phyloP scores from a whole-genome alignment of 2,113 vertebrate genomes.

The Alces alces region DNA sequence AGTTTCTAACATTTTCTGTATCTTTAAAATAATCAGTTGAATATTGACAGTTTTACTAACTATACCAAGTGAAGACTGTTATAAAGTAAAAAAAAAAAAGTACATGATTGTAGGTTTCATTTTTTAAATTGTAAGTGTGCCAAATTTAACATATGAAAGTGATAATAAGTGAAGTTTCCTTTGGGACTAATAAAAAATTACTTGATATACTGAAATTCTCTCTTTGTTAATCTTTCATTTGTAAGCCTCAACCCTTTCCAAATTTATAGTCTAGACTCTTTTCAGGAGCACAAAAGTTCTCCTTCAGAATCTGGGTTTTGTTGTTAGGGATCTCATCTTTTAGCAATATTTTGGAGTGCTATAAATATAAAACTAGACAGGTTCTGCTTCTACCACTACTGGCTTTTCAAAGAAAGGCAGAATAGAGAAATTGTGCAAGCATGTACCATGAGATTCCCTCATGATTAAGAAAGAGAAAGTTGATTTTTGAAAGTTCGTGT shows the following conservation, averaged over 20 bases:
- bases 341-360: background rate
- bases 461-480: background rate
- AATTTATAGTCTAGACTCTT: background rate
- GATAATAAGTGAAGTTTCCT: background rate
- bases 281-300: background rate
- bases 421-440: background rate
- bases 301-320: background rate
- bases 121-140: background rate
- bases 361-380: background rate
- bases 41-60: constrained; percentile 4
- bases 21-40: background rate
- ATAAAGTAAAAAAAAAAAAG: background rate
- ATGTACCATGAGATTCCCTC: background rate
- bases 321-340: background rate
- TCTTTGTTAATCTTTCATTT: background rate
- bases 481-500: constrained; percentile 15
- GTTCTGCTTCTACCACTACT: background rate
- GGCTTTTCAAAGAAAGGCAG: constrained; percentile 16
- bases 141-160: background rate
- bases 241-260: background rate
- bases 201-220: background rate
- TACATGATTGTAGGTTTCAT: background rate
- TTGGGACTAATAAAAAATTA: constrained; percentile 2
- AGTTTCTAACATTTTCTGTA: background rate
- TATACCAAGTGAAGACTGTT: background rate